These are phyloP conservation scores for Mythimna ferrago DNA, from an alignment of 2,888 invertebrate genomes.

Conservation along the genomic window DNA sequence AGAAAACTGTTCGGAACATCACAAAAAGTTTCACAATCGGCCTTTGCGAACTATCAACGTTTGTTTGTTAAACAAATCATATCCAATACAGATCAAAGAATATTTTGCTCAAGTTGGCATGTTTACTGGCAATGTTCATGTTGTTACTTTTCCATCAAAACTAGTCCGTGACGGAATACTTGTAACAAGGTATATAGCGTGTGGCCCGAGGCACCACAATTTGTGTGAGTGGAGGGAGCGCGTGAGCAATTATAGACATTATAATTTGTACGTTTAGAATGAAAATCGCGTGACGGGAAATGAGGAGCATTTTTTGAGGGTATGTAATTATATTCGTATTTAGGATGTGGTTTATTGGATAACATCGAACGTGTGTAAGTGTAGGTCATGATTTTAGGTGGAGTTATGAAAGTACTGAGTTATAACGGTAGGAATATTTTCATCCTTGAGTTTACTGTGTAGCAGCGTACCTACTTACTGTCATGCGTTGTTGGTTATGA, in stretches of 20 bases:
- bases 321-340: slow-evolving; percentile 57
- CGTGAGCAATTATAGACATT: slow-evolving; percentile 60
- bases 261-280: slow-evolving; percentile 55
- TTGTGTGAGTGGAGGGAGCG: slow-evolving; percentile 51
- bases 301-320: slow-evolving; percentile 56
- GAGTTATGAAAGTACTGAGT: slow-evolving; percentile 4
- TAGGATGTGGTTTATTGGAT: slow-evolving; percentile 60
- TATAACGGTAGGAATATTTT: slow-evolving; percentile 13
- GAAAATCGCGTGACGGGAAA: slow-evolving; percentile 58
- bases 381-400: slow-evolving; percentile 33
- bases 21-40: slow-evolving; percentile 31
- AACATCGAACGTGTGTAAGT: slow-evolving; percentile 45
- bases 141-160: slow-evolving; percentile 53
- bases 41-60: slow-evolving; percentile 41
- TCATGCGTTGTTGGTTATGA: background rate
- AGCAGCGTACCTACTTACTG: background rate
- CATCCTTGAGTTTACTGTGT: background rate
- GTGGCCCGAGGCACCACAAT: slow-evolving; percentile 44
- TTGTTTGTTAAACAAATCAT: slow-evolving; percentile 58
- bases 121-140: slow-evolving; percentile 63
- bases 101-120: slow-evolving; percentile 56
- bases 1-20: slow-evolving; percentile 14
- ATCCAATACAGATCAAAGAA: slow-evolving; percentile 50
- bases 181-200: slow-evolving; percentile 54
- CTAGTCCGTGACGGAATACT: slow-evolving; percentile 54